Conservation (phyloP, 2,797 vertebrate species). For the Microctenopoma lineatum region DNA sequence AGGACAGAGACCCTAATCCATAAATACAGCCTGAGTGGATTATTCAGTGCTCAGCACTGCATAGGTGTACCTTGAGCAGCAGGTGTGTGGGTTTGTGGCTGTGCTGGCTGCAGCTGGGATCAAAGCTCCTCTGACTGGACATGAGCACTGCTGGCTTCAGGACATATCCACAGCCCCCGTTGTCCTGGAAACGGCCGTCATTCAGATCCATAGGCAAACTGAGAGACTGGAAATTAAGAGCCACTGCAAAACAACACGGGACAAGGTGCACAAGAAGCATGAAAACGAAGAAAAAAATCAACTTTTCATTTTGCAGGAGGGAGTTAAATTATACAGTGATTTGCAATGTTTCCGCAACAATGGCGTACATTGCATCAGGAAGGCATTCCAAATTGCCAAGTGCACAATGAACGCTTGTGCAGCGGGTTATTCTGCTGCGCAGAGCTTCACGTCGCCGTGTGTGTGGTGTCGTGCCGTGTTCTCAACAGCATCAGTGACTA, state of each 20-base stretch:
- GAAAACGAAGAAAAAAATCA: conserved; percentile 15
- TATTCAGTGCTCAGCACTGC: conserved; percentile 17
- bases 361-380: conserved; percentile 53
- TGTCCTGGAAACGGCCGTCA: conserved; percentile 90
- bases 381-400: conserved; percentile 32
- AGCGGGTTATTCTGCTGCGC: conserved; percentile 20
- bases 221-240: conserved; percentile 90
- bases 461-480: conserved; percentile 3
- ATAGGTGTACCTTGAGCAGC: conserved; percentile 84
- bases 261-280: conserved; percentile 18
- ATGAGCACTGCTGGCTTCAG: conserved; percentile 87
- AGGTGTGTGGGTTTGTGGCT: conserved; percentile 75
- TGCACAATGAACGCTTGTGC: conserved; percentile 25
- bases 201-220: conserved; percentile 89
- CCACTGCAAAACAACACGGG: conserved; percentile 81
- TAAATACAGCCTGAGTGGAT: conserved; percentile 43
- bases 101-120: conserved; percentile 66
- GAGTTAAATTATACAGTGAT: conserved; percentile 45
- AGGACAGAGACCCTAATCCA: conserved; percentile 44
- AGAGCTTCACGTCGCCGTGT: conserved; percentile 22
- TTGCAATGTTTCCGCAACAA: conserved; percentile 58
- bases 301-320: conserved; percentile 33
- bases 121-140: conserved; percentile 69
- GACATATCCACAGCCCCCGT: conserved; percentile 89
- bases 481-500: not conserved